phyloP scores from a whole-genome alignment of 2,888 invertebrate species.

The Eustalomyia histrio region DNA sequence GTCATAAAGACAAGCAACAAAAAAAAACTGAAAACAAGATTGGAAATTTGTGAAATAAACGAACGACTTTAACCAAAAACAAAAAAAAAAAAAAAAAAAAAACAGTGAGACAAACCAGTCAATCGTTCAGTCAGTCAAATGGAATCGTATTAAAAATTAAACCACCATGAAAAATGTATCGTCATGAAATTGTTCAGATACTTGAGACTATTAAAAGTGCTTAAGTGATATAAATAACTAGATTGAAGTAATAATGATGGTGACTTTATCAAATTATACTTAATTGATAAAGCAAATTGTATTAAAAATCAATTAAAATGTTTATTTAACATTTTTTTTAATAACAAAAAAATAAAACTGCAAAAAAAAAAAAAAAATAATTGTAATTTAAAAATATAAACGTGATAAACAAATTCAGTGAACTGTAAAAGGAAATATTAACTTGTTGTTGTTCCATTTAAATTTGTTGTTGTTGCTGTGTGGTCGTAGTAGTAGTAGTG shows the following conservation, averaged over 20 bases:
- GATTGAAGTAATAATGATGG: neutral
- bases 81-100: neutral
- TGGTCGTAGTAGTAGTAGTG: constrained; percentile 14
- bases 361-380: neutral
- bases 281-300: constrained; percentile 37
- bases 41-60: neutral
- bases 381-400: neutral
- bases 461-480: neutral
- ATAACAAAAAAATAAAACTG: neutral
- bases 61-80: neutral
- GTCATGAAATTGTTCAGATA: constrained; percentile 21
- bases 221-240: constrained; percentile 11
- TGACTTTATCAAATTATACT: constrained; percentile 24
- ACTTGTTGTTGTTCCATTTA: neutral
- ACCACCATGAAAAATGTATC: constrained; percentile 23
- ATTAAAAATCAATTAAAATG: constrained; percentile 41
- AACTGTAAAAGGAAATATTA: too few species aligned
- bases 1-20: neutral
- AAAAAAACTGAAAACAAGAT: neutral
- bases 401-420: neutral
- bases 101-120: constrained; percentile 10
- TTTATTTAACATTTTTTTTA: constrained; percentile 12
- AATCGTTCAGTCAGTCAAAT: neutral
- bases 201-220: constrained; percentile 10
- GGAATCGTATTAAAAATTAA: constrained; percentile 18